These are phyloP conservation scores for Gymnodraco acuticeps DNA, from an alignment of 2,797 vertebrate genomes.

Conservation along the genomic window DNA sequence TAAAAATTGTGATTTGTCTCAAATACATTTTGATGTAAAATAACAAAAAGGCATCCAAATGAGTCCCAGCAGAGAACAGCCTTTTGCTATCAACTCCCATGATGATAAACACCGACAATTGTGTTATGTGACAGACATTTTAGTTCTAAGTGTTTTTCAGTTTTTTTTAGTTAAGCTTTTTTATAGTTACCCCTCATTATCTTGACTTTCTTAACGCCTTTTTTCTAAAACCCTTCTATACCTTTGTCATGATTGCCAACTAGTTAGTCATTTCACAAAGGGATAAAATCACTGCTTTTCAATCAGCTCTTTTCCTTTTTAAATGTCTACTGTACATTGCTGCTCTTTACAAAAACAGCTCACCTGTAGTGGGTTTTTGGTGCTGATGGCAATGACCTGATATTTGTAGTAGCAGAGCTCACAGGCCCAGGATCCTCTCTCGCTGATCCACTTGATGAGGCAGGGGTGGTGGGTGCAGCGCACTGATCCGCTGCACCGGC, in stretches of 20 bases:
- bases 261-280: constrained; percentile 2
- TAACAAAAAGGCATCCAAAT: constrained; percentile 25
- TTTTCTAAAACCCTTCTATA: neutral
- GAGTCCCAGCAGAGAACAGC: constrained; percentile 1
- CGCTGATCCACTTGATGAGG: constrained; percentile 98
- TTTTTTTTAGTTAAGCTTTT: too few species aligned
- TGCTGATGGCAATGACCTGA: constrained; percentile 99
- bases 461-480: constrained; percentile 96
- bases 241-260: neutral
- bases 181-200: too few species aligned
- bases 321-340: neutral
- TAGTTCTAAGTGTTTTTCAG: neutral
- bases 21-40: constrained; percentile 20
- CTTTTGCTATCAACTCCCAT: neutral
- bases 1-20: constrained; percentile 9
- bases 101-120: neutral
- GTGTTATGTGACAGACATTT: neutral
- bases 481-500: constrained; percentile 95
- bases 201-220: too few species aligned
- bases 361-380: constrained; percentile 99
- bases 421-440: constrained; percentile 98
- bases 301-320: neutral
- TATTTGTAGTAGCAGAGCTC: constrained; percentile 99
- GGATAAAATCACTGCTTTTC: neutral
- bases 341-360: constrained; percentile 30